Evolutionary conservation across 2,797 vertebrate genomes (phyloP).

Genomic region (Aldrovandia affinis): DNA sequence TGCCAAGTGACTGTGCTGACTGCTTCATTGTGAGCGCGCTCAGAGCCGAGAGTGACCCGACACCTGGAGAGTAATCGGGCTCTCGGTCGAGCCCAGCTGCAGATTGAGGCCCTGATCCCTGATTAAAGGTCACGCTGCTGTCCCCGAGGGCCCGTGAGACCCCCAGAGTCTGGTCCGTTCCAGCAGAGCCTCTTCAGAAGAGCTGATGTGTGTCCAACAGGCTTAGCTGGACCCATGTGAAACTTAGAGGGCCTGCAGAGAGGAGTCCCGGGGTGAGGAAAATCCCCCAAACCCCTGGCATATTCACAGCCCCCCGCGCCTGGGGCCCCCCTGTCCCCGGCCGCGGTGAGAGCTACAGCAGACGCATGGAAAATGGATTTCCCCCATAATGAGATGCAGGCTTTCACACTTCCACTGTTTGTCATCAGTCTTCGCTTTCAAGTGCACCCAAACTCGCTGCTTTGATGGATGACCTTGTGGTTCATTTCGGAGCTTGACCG

Average conservation of each 20-base stretch:
- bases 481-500: constrained; percentile 56
- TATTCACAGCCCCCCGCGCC: constrained; percentile 29
- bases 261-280: constrained; percentile 64
- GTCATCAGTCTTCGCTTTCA: constrained; percentile 59
- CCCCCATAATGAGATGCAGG: constrained; percentile 73
- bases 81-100: constrained; percentile 67
- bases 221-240: constrained; percentile 74
- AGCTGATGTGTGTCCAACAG: constrained; percentile 80
- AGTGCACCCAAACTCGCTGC: constrained; percentile 45
- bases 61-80: constrained; percentile 45
- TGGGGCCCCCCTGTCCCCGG: constrained; percentile 51
- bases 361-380: constrained; percentile 76
- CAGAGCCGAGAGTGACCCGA: constrained; percentile 52
- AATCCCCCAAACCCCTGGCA: constrained; percentile 59
- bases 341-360: constrained; percentile 56
- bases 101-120: constrained; percentile 69
- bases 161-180: constrained; percentile 60
- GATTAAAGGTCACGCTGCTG: constrained; percentile 76
- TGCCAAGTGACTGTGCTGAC: constrained; percentile 59
- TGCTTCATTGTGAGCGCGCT: constrained; percentile 53
- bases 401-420: constrained; percentile 64
- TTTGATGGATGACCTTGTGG: constrained; percentile 70
- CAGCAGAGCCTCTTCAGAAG: constrained; percentile 58
- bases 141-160: constrained; percentile 73
- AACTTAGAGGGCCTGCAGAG: constrained; percentile 67